Conservation (phyloP, 2,797 vertebrate genomes). For the Parotocinclus haroldoi region DNA sequence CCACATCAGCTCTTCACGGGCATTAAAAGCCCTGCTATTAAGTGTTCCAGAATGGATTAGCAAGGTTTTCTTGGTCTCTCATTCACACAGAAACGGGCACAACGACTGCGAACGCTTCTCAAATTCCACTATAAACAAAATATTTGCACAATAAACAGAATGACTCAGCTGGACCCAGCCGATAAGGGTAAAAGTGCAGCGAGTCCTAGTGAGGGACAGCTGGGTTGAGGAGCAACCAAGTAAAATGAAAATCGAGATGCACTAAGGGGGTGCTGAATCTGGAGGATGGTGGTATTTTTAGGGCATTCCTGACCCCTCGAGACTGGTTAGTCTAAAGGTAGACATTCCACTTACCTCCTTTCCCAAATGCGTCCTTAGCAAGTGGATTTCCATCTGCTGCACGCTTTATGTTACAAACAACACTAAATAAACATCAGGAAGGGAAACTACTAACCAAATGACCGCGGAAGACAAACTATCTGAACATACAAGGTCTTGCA, state of each 20-base stretch:
- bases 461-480: background rate
- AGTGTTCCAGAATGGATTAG: too few species aligned
- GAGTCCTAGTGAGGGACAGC: background rate
- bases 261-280: conserved; percentile 17
- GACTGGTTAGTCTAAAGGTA: conserved; percentile 16
- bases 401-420: background rate
- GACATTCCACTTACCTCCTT: conserved; percentile 21
- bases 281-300: conserved; percentile 46
- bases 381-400: background rate
- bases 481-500: background rate
- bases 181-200: background rate
- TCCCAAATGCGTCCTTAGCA: background rate
- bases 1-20: too few species aligned
- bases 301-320: conserved; percentile 40
- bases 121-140: conserved; percentile 12
- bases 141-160: conserved; percentile 24
- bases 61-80: background rate
- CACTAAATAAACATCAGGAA: conserved; percentile 9
- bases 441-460: background rate
- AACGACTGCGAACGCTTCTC: conserved; percentile 14
- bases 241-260: conserved; percentile 38
- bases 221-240: conserved; percentile 9
- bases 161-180: conserved; percentile 12
- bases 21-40: too few species aligned
- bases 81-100: background rate